phyloP scores from a whole-genome alignment of 1,140 invertebrate genomes.

The Nomia melanderi region DNA sequence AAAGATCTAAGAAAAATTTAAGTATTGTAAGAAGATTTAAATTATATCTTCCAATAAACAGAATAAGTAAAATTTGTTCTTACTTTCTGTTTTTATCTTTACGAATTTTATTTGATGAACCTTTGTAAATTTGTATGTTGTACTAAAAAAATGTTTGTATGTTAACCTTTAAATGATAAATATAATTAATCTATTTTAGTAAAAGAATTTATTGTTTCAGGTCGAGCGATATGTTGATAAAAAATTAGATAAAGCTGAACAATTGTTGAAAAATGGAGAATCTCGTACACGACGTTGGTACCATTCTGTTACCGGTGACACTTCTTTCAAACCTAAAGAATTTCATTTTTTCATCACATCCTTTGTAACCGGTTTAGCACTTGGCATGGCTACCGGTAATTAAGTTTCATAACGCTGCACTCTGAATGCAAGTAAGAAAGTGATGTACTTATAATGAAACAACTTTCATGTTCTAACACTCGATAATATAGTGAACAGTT shows the following conservation, averaged over 20 bases:
- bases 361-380: constrained; percentile 87
- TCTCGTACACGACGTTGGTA: constrained; percentile 87
- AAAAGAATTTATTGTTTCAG: constrained; percentile 79
- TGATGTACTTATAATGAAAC: constrained; percentile 12
- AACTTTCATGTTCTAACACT: not conserved
- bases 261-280: constrained; percentile 85
- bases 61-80: constrained; percentile 11
- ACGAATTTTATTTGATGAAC: not conserved
- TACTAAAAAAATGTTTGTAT: not conserved
- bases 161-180: not conserved
- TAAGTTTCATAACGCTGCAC: constrained; percentile 74
- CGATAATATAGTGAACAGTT: constrained; percentile 37
- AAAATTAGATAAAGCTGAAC: constrained; percentile 89
- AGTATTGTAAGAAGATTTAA: constrained; percentile 4
- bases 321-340: constrained; percentile 85
- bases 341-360: constrained; percentile 88
- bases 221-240: constrained; percentile 89
- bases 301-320: constrained; percentile 83
- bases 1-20: not conserved
- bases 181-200: constrained; percentile 16
- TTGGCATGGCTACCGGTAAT: constrained; percentile 82
- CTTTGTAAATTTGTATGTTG: constrained; percentile 4
- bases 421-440: constrained; percentile 66
- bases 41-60: constrained; percentile 25
- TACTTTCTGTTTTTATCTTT: constrained; percentile 6